A percentile compares a stretch with the other conserved stretches of the same genome.
Evolutionary conservation across 2,113 vertebrate species (phyloP).

Genomic region (Prionailurus viverrinus): DNA sequence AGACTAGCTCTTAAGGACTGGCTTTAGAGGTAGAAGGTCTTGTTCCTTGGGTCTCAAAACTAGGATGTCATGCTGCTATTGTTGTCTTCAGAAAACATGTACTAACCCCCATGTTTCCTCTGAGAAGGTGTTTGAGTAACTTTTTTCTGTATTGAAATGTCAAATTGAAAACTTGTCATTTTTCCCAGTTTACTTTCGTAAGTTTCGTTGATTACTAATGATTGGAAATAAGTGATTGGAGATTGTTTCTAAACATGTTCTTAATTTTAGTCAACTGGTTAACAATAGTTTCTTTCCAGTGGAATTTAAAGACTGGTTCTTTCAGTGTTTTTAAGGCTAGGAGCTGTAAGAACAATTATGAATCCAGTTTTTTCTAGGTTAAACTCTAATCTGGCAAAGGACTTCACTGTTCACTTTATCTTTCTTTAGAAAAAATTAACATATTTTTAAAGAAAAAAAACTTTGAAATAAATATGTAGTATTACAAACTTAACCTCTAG

Average conservation of each 20-base stretch:
- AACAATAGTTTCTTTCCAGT: conserved; percentile 32
- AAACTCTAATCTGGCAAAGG: conserved; percentile 33
- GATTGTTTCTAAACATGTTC: conserved; percentile 23
- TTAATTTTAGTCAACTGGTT: conserved; percentile 33
- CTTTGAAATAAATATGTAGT: conserved; percentile 29
- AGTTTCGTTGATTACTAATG: conserved; percentile 20
- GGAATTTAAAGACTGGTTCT: conserved; percentile 30
- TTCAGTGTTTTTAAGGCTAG: conserved; percentile 44
- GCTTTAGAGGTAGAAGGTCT: neutral
- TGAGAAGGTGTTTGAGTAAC: neutral
- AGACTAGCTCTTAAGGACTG: neutral
- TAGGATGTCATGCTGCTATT: neutral
- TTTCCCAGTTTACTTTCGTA: conserved; percentile 21
- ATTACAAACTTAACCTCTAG: conserved; percentile 9
- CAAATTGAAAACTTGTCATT: neutral
- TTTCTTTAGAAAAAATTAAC: neutral
- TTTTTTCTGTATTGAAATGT: conserved; percentile 3
- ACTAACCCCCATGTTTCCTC: neutral
- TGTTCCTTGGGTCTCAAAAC: neutral
- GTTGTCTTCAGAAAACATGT: neutral
- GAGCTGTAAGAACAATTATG: neutral
- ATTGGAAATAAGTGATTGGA: conserved; percentile 21
- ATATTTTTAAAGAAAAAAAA: conserved; percentile 33
- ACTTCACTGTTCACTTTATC: conserved; percentile 27
- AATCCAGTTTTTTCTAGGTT: conserved; percentile 30